These are phyloP conservation scores for Haliaeetus leucogaster DNA, from an alignment of 2,113 vertebrate species.

Conservation along the genomic window DNA sequence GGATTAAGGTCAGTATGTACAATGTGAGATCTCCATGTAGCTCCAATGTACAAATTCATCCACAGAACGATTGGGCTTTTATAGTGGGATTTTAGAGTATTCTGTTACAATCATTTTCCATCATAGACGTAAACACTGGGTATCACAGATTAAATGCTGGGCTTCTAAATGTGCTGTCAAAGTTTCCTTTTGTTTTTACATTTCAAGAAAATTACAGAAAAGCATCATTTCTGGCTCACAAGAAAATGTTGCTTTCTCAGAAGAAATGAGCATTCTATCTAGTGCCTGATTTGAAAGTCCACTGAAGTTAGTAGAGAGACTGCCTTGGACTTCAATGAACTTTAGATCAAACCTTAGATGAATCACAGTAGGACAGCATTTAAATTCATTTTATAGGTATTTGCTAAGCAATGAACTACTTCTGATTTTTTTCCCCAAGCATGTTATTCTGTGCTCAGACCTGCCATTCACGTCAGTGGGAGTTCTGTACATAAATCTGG, in stretches of 20 bases:
- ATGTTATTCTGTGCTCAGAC: background rate
- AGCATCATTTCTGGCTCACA: background rate
- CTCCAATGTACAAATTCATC: background rate
- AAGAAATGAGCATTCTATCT: background rate
- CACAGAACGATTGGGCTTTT: background rate
- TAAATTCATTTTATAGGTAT: background rate
- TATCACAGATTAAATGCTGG: background rate
- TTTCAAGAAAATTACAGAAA: background rate
- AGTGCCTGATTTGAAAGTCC: background rate
- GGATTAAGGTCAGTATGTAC: background rate
- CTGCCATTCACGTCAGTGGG: background rate
- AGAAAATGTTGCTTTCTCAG: background rate
- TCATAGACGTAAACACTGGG: background rate
- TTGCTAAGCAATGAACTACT: background rate
- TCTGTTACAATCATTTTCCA: background rate
- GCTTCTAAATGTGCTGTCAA: background rate
- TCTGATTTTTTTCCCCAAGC: background rate
- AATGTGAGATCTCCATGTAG: background rate
- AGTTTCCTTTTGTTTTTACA: background rate
- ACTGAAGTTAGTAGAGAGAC: background rate
- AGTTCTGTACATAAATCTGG: background rate
- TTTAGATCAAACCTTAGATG: background rate
- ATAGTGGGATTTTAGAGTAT: background rate
- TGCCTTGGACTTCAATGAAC: background rate
- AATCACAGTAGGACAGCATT: background rate